Evolutionary conservation across 1,140 invertebrate species (phyloP).

Genomic region (Wiebesia pumilae): DNA sequence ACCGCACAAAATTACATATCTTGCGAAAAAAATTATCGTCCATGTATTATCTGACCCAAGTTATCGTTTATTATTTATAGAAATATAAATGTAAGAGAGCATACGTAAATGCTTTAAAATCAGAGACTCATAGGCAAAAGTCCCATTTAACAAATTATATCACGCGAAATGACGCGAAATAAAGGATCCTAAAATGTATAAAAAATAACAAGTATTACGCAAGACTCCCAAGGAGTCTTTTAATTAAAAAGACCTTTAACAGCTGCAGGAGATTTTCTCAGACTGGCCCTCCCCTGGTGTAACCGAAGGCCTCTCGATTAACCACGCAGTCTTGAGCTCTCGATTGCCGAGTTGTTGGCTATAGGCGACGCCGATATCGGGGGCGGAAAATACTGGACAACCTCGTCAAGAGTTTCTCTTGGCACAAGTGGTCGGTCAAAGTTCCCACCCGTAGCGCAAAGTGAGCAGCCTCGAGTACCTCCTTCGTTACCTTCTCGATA

Average conservation of each 20-base stretch:
- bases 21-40: too few species aligned
- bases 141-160: too few species aligned
- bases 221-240: background rate
- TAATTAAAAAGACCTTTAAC: conserved; percentile 46
- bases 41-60: too few species aligned
- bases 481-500: conserved; percentile 19
- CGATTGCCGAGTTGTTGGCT: conserved; percentile 30
- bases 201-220: background rate
- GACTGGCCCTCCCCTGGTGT: background rate
- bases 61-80: too few species aligned
- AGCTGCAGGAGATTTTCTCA: conserved; percentile 3
- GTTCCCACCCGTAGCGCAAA: conserved; percentile 31
- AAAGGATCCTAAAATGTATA: background rate
- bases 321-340: conserved; percentile 35
- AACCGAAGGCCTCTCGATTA: conserved; percentile 32
- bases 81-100: too few species aligned
- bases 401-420: background rate
- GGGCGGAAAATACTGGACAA: conserved; percentile 27
- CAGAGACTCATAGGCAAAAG: background rate
- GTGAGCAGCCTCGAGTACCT: conserved; percentile 33
- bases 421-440: background rate
- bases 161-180: background rate
- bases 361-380: background rate
- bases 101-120: too few species aligned
- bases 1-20: too few species aligned